Evolutionary conservation across 2,113 vertebrate genomes (phyloP).

Genomic region (Caracal caracal): DNA sequence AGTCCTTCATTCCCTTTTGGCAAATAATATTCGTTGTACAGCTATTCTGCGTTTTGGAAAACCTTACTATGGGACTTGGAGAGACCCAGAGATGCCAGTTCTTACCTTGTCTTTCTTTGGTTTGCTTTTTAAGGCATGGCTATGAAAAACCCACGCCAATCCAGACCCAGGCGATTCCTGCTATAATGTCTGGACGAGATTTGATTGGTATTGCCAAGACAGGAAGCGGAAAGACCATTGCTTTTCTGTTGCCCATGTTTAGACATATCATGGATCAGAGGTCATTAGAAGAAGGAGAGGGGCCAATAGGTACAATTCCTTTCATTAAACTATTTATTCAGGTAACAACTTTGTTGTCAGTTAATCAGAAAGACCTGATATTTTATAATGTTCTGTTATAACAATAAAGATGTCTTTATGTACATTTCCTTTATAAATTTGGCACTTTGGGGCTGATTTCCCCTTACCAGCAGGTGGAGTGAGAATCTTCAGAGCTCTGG

Average conservation of each 20-base stretch:
- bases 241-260: slow-evolving; percentile 98
- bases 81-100: neutral
- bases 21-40: neutral
- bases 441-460: slow-evolving; percentile 75
- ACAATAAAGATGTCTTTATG: slow-evolving; percentile 61
- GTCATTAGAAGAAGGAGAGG: slow-evolving; percentile 95
- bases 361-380: slow-evolving; percentile 60
- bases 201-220: slow-evolving; percentile 99
- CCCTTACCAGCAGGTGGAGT: slow-evolving; percentile 79
- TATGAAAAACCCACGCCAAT: slow-evolving; percentile 99
- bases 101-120: slow-evolving; percentile 25
- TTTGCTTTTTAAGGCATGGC: slow-evolving; percentile 88
- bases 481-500: slow-evolving; percentile 74
- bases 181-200: slow-evolving; percentile 97
- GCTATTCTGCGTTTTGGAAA: neutral
- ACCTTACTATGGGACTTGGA: neutral
- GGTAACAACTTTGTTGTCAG: slow-evolving; percentile 25
- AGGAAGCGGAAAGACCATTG: slow-evolving; percentile 98
- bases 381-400: slow-evolving; percentile 33
- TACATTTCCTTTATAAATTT: slow-evolving; percentile 70
- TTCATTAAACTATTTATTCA: slow-evolving; percentile 46
- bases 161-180: slow-evolving; percentile 97
- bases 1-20: neutral
- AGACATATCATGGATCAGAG: slow-evolving; percentile 99
- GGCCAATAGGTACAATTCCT: slow-evolving; percentile 91